Evolutionary conservation across 2,797 vertebrate species (phyloP), one percentile per base, ranked within the genome.

Genomic region (Danio jaintianensis): DNA sequence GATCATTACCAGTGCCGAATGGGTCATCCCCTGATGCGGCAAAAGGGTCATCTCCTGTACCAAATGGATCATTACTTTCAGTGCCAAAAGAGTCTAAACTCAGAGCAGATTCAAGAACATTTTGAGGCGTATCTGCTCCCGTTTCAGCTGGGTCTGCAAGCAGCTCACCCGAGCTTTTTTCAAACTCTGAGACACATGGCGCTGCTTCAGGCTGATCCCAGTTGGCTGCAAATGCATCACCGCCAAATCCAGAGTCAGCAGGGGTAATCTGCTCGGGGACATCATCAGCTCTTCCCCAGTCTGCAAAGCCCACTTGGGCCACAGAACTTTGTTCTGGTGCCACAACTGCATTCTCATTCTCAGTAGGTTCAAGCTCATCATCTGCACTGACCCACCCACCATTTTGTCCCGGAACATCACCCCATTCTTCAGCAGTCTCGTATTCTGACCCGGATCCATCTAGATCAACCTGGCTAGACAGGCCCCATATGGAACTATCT

Each of bases 401-500:
- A 1, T 87, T 90, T 12, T 89, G 90, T 72, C 86, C 88, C 5
- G 78, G 61, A 20, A 50, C 84, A 43, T 92, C 93, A 16, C 83
- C 92, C 91, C 91, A 91, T 77, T 95, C 93, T 72, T 94, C 93
- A 68, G 91, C 92, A 0, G 90, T 93, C 79, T 94, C 92, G 74
- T 93, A 92, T 11, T 93, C 88, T 48, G 89, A 88, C 53, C 90
- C 94, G 75, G 92, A 93, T 7, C 90, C 52, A 20, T 91, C 91
- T 52, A 91, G 86, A 85, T 85, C 83, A 79, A 89, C 85, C 83
- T 85, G 45, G 89, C 40, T n/a, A 10, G 86, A 87, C 40, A 70
- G 63, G 10, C 15, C 77, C 88, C 89, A 84, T 16, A 42, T 79
- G 29, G 63, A 45, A 50, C 52, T 72, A 4, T 84, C 75, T 63